These are phyloP conservation scores for Malacosoma neustria DNA, from an alignment of 2,888 invertebrate species.

Conservation along the genomic window DNA sequence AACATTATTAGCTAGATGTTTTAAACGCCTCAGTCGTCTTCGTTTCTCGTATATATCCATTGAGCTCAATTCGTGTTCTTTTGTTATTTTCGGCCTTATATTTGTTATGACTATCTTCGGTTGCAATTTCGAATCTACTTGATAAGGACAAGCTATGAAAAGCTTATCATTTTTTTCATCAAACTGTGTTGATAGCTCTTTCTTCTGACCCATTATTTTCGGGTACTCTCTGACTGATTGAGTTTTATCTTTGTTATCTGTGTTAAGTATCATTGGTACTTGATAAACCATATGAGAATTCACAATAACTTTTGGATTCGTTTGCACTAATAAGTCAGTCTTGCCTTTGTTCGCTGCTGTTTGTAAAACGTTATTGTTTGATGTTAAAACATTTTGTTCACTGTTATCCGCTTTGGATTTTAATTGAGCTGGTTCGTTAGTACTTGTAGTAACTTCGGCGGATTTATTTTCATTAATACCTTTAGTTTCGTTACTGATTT, in stretches of 20 bases:
- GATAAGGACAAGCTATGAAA: slow-evolving; percentile 51
- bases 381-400: slow-evolving; percentile 46
- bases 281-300: slow-evolving; percentile 59
- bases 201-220: slow-evolving; percentile 30
- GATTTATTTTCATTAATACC: slow-evolving; percentile 19
- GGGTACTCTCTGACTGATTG: slow-evolving; percentile 30
- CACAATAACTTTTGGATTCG: slow-evolving; percentile 49
- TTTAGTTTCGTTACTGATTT: slow-evolving; percentile 44
- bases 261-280: slow-evolving; percentile 50
- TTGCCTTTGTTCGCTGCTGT: slow-evolving; percentile 39
- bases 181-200: slow-evolving; percentile 31
- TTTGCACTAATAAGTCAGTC: slow-evolving; percentile 36
- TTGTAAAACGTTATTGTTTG: slow-evolving; percentile 43
- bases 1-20: slow-evolving; percentile 38
- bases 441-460: slow-evolving; percentile 4
- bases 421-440: slow-evolving; percentile 1
- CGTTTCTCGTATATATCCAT: slow-evolving; percentile 73
- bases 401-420: slow-evolving; percentile 20
- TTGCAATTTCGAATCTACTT: slow-evolving; percentile 50
- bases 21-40: slow-evolving; percentile 55
- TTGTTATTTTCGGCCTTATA: slow-evolving; percentile 36
- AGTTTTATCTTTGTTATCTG: slow-evolving; percentile 36
- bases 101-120: slow-evolving; percentile 58
- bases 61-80: slow-evolving; percentile 51
- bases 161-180: slow-evolving; percentile 51